phyloP scores from a whole-genome alignment of 2,888 invertebrate genomes.

The Schizotus pectinicornis region DNA sequence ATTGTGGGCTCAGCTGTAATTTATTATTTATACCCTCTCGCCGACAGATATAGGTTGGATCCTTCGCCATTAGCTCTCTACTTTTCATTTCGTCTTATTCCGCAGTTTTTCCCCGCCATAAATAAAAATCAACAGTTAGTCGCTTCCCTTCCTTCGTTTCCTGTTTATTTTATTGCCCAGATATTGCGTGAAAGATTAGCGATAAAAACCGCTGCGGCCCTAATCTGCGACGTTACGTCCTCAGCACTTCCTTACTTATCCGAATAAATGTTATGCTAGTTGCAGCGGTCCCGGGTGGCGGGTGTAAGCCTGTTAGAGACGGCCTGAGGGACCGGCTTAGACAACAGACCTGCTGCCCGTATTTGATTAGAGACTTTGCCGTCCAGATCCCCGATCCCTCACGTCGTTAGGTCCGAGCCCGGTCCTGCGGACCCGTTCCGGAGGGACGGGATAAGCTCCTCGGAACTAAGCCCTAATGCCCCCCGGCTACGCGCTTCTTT shows the following conservation, averaged over 20 bases:
- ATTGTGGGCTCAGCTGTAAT: neutral
- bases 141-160: slow-evolving; percentile 7
- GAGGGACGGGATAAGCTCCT: slow-evolving; percentile 41
- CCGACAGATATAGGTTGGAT: slow-evolving; percentile 1
- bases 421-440: slow-evolving; percentile 34
- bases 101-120: slow-evolving; percentile 1
- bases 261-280: slow-evolving; percentile 31
- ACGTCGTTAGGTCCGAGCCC: slow-evolving; percentile 48
- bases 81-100: no score
- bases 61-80: neutral
- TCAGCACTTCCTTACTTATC: slow-evolving; percentile 21
- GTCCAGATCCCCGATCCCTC: slow-evolving; percentile 50
- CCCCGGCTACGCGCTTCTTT: slow-evolving; percentile 22
- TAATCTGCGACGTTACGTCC: slow-evolving; percentile 19
- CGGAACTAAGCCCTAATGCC: slow-evolving; percentile 40
- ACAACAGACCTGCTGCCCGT: slow-evolving; percentile 49
- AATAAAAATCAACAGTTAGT: slow-evolving; percentile 17
- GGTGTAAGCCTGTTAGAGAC: slow-evolving; percentile 47
- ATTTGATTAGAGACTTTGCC: slow-evolving; percentile 54
- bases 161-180: slow-evolving; percentile 14
- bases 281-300: slow-evolving; percentile 31
- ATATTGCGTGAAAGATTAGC: slow-evolving; percentile 9
- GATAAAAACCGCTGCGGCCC: slow-evolving; percentile 1
- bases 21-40: slow-evolving; percentile 1
- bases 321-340: slow-evolving; percentile 48